Conservation (phyloP, 2,888 invertebrate species). For the Tetragonisca angustula region DNA sequence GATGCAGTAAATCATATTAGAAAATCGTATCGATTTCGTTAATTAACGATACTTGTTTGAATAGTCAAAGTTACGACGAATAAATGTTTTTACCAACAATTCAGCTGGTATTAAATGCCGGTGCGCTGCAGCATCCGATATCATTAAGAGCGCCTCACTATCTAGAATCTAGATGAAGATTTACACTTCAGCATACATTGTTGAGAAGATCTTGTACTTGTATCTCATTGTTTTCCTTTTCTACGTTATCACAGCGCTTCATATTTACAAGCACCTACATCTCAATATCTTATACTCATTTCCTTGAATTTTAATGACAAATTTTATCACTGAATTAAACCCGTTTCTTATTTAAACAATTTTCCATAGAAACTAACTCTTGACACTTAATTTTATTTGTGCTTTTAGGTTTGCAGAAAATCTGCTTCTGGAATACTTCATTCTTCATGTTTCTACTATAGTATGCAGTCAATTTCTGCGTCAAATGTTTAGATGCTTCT, state of each 20-base stretch:
- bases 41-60: constrained; percentile 20
- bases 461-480: not conserved
- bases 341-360: not conserved
- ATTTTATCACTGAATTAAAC: not conserved
- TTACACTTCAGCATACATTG: not conserved
- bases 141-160: constrained; percentile 21
- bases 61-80: constrained; percentile 7
- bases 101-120: not conserved
- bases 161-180: not conserved
- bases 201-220: not conserved
- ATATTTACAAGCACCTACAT: not conserved
- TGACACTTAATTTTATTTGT: not conserved
- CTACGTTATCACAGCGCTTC: not conserved
- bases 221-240: not conserved
- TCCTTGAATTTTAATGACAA: not conserved
- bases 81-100: constrained; percentile 18
- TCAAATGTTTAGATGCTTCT: too few relatives aligned
- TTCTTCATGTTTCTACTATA: not conserved
- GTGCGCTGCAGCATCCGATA: not conserved
- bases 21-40: not conserved
- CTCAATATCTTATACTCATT: not conserved
- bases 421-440: not conserved
- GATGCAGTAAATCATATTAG: not conserved
- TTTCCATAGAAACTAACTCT: not conserved
- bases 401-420: not conserved